Conservation (phyloP, 1,140 invertebrate genomes). For the Scaptodrosophila lebanonensis region DNA sequence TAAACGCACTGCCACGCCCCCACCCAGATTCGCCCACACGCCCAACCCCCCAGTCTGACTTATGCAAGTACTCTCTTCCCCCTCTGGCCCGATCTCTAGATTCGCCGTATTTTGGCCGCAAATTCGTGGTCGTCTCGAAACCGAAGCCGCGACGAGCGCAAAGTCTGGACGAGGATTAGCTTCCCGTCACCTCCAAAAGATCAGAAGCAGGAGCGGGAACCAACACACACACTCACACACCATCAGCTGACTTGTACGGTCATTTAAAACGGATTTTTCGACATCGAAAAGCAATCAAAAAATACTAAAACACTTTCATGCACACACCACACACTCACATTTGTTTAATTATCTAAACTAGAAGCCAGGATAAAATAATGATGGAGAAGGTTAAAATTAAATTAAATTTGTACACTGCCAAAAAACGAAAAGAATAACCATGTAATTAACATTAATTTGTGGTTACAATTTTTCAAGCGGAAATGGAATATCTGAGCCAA, state of each 20-base stretch:
- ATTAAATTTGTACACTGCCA: slow-evolving; percentile 74
- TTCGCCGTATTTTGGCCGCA: slow-evolving; percentile 72
- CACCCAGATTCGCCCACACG: too few relatives aligned
- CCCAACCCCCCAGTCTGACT: slow-evolving; percentile 19
- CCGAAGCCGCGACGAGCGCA: slow-evolving; percentile 43
- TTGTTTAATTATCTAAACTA: slow-evolving; percentile 39
- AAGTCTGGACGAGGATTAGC: slow-evolving; percentile 68
- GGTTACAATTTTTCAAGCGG: slow-evolving; percentile 32
- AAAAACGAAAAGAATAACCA: slow-evolving; percentile 30
- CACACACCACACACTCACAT: slow-evolving; percentile 19
- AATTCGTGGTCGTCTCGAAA: slow-evolving; percentile 70
- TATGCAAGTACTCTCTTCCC: slow-evolving; percentile 12
- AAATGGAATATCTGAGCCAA: not conserved
- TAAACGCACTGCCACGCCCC: slow-evolving; percentile 33
- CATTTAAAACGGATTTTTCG: not conserved
- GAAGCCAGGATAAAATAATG: too few relatives aligned
- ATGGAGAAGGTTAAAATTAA: too few relatives aligned
- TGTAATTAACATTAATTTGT: slow-evolving; percentile 49
- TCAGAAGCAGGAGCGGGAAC: slow-evolving; percentile 2
- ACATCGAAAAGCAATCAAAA: slow-evolving; percentile 51
- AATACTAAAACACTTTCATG: slow-evolving; percentile 19
- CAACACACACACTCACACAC: slow-evolving; percentile 2
- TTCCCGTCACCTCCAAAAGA: not conserved
- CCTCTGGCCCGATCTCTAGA: slow-evolving; percentile 36
- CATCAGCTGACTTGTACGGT: not conserved